A percentile compares a stretch with the other conserved stretches of the same genome.
Conservation (phyloP, 2,113 vertebrate species). For the Eudorcas thomsonii region DNA sequence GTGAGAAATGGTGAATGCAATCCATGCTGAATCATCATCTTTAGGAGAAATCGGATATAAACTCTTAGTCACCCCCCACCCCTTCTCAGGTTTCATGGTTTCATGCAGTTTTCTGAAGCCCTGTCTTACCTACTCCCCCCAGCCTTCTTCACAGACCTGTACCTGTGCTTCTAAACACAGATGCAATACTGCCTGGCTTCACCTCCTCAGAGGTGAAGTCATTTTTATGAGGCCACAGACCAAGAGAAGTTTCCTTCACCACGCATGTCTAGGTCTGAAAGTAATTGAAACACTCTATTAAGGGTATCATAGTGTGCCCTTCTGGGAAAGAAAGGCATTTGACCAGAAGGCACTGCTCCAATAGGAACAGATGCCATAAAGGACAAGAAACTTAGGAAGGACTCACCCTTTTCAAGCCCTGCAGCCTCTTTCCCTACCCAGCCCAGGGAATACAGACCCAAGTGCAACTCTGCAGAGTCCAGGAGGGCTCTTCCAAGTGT, state of each 20-base stretch:
- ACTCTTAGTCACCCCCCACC: background rate
- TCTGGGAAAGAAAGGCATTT: background rate
- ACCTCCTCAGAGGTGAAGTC: background rate
- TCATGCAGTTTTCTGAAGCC: background rate
- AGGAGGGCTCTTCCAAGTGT: background rate
- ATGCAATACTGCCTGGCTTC: background rate
- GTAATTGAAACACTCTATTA: background rate
- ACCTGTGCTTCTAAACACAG: background rate
- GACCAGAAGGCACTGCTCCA: background rate
- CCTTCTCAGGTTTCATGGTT: background rate
- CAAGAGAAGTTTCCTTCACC: background rate
- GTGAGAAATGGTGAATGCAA: background rate
- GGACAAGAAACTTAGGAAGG: background rate
- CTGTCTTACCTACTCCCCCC: background rate
- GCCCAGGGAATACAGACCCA: background rate
- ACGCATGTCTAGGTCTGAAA: background rate
- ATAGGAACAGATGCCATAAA: constrained; percentile 8
- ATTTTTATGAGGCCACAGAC: background rate
- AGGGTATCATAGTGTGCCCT: background rate
- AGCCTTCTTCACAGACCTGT: background rate
- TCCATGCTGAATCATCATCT: background rate
- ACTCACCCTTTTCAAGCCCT: constrained; percentile 8
- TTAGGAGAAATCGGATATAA: background rate
- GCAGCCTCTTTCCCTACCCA: background rate
- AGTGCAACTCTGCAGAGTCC: background rate